These are phyloP conservation scores for Micronisus gabar DNA, from an alignment of 2,113 vertebrate genomes.

Conservation along the genomic window DNA sequence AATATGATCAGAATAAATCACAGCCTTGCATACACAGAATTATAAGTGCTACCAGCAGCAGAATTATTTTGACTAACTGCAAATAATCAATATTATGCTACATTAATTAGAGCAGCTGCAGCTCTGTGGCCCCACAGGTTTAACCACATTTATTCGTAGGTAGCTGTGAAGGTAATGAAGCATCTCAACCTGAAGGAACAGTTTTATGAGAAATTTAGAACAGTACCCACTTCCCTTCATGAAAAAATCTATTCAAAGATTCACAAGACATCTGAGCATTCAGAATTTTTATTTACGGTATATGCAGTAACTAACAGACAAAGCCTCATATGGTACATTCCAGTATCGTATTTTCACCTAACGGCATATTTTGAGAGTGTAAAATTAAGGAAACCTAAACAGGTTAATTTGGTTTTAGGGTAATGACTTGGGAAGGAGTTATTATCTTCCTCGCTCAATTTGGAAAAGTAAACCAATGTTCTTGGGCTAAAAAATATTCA, in stretches of 20 bases:
- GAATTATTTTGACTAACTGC: neutral
- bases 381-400: neutral
- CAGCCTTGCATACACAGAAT: neutral
- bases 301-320: neutral
- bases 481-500: neutral
- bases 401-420: neutral
- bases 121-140: neutral
- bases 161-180: neutral
- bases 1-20: slow-evolving; percentile 11
- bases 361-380: neutral
- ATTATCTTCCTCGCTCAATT: neutral
- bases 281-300: neutral
- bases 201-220: neutral
- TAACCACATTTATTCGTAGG: neutral
- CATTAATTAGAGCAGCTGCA: neutral
- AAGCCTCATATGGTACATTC: neutral
- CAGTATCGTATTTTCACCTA: neutral
- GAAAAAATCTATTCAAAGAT: neutral
- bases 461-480: neutral
- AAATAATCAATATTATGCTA: neutral
- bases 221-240: neutral
- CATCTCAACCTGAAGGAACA: neutral
- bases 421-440: neutral
- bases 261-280: neutral
- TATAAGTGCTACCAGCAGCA: neutral